Evolutionary conservation across 2,113 vertebrate species (phyloP), one percentile per base, ranked within the genome.

Genomic region (Cyrtonyx montezumae): DNA sequence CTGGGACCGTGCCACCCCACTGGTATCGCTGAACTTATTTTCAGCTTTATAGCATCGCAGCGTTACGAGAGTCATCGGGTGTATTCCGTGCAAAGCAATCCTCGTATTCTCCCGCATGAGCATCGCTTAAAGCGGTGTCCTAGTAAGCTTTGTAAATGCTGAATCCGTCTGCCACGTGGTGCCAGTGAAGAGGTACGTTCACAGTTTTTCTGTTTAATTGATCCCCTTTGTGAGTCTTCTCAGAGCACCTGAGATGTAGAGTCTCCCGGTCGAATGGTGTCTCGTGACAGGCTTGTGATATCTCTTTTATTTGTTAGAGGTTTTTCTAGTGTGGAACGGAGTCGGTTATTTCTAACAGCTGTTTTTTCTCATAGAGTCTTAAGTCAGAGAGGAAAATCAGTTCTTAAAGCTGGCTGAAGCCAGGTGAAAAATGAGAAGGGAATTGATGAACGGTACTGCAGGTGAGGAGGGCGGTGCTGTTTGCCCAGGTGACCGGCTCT

Each of bases 351-450:
- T 49, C 80, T 90, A 74, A 70, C 0, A 0, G 1, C 1, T 20
- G 9, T 63, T 56, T 66, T 45, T 87, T 75, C 51, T 8, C 2
- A 1, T 78, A 61, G 70, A 84, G 43, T 43, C 0, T 0, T 14
- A 32, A 46, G 32, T 59, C 70, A 25, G 20, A 32, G 74, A 17
- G 28, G 74, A 30, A 88, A 55, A 30, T n/a, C 21, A 2, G 17
- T 63, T 91, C 28, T 75, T 53, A 48, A 71, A 79, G 34, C 22
- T 48, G 12, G 5, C 20, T 66, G 53, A 25, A 63, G 42, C 5
- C 1, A 3, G 21, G 19, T 68, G 22, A 70, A 84, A 84, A 81
- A 3, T 18, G 34, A 61, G 37, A 42, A 37, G 12, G 13, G 28
- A 56, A 3, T 68, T 87, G 79, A 21, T 93, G 43, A 71, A 30